Evolutionary conservation across 1,140 invertebrate genomes (phyloP).

Genomic region (Sipha flava): DNA sequence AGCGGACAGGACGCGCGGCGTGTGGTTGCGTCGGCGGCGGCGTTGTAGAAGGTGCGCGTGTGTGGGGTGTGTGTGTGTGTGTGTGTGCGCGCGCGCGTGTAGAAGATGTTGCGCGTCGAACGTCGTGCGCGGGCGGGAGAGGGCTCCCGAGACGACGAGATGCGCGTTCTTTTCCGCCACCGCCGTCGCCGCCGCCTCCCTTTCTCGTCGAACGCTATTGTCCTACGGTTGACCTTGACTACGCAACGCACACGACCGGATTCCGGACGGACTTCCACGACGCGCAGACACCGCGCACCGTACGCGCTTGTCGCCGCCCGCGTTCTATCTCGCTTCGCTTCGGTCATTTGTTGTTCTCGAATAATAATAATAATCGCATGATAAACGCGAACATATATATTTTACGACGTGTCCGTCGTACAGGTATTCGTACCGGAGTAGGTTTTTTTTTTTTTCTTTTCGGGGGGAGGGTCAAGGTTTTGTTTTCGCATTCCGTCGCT

Average conservation of each 20-base stretch:
- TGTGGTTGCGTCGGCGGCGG: not conserved
- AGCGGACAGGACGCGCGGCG: not conserved
- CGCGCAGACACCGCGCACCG: not conserved
- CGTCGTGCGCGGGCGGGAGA: not conserved
- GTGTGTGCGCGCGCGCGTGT: too few species aligned
- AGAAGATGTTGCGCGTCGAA: not conserved
- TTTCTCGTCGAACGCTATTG: slow-evolving; percentile 6
- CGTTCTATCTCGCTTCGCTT: too few species aligned
- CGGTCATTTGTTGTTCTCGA: not conserved
- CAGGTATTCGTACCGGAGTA: too few species aligned
- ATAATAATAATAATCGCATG: too few species aligned
- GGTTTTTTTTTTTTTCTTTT: not conserved
- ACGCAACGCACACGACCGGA: not conserved
- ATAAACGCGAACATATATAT: too few species aligned
- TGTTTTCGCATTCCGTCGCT: not conserved
- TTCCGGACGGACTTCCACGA: slow-evolving; percentile 22
- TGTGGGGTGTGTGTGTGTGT: too few species aligned
- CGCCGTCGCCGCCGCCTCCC: not conserved
- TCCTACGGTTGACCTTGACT: slow-evolving; percentile 31
- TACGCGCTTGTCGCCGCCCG: too few species aligned
- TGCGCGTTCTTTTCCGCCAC: slow-evolving; percentile 30
- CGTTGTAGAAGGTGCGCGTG: too few species aligned
- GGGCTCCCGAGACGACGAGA: slow-evolving; percentile 18
- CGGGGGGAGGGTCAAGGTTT: slow-evolving; percentile 1
- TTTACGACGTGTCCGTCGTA: too few species aligned